Evolutionary conservation across 2,113 vertebrate species (phyloP).

Genomic region (Pandion haliaetus): DNA sequence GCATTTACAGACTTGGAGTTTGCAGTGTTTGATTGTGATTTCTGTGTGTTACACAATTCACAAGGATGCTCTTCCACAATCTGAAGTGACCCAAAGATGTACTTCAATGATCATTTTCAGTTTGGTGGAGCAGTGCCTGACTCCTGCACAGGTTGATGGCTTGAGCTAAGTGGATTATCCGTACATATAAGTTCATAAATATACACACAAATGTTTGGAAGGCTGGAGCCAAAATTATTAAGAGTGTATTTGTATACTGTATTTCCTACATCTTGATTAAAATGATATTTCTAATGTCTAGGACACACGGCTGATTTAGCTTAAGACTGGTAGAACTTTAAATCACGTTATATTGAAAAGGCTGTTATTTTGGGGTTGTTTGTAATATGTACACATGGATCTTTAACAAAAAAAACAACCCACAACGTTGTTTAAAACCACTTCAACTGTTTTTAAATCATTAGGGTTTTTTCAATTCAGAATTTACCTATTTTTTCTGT

Average conservation of each 20-base stretch:
- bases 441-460: not conserved
- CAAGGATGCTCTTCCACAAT: not conserved
- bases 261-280: not conserved
- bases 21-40: no score
- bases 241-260: not conserved
- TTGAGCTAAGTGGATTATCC: not conserved
- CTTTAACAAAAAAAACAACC: not conserved
- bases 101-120: not conserved
- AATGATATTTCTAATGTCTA: not conserved
- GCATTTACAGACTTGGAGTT: not conserved
- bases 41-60: not conserved
- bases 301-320: not conserved
- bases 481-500: rapidly evolving
- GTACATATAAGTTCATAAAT: rapidly evolving
- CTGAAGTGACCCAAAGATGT: not conserved
- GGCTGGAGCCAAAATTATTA: not conserved
- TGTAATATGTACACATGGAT: not conserved
- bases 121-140: not conserved
- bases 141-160: not conserved
- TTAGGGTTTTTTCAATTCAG: not conserved
- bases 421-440: not conserved
- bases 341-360: not conserved
- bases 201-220: not conserved
- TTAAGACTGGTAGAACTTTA: not conserved
- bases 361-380: not conserved